These are phyloP conservation scores for Drosophila repleta DNA, from an alignment of 1,140 invertebrate genomes.

Conservation along the genomic window DNA sequence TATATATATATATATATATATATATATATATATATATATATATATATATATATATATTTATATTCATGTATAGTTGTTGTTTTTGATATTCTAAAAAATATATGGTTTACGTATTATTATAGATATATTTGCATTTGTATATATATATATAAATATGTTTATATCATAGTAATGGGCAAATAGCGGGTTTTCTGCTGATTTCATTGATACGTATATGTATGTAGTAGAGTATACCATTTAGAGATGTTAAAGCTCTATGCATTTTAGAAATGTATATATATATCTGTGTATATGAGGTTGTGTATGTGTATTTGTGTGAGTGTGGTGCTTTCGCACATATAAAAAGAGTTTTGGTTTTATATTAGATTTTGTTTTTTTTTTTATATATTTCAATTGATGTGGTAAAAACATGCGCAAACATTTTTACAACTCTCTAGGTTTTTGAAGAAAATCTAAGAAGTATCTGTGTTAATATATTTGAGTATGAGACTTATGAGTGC, in stretches of 20 bases:
- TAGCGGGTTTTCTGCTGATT: constrained; percentile 40
- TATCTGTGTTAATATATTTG: constrained; percentile 52
- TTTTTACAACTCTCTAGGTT: constrained; percentile 77
- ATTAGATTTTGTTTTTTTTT: constrained; percentile 18
- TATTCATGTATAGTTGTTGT: not conserved
- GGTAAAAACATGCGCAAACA: constrained; percentile 77
- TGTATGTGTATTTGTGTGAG: constrained; percentile 7
- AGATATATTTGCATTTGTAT: constrained; percentile 38
- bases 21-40: not conserved
- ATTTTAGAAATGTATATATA: constrained; percentile 9
- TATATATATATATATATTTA: constrained; percentile 46
- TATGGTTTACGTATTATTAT: constrained; percentile 42
- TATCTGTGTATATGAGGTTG: constrained; percentile 13
- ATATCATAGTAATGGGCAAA: constrained; percentile 47
- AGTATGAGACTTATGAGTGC: constrained; percentile 33
- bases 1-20: not conserved
- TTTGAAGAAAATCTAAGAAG: constrained; percentile 69
- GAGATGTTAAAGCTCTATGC: constrained; percentile 70
- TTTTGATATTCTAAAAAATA: constrained; percentile 5
- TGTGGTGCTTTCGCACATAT: constrained; percentile 58
- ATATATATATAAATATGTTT: constrained; percentile 41
- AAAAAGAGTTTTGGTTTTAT: constrained; percentile 37
- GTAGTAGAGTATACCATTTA: constrained; percentile 56
- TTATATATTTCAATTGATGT: constrained; percentile 44
- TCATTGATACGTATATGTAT: constrained; percentile 36